Percentiles rank a stretch among this genome's conserved stretches.
Evolutionary conservation across 2,888 invertebrate species (phyloP).

Genomic region (Aphidoletes aphidimyza): DNA sequence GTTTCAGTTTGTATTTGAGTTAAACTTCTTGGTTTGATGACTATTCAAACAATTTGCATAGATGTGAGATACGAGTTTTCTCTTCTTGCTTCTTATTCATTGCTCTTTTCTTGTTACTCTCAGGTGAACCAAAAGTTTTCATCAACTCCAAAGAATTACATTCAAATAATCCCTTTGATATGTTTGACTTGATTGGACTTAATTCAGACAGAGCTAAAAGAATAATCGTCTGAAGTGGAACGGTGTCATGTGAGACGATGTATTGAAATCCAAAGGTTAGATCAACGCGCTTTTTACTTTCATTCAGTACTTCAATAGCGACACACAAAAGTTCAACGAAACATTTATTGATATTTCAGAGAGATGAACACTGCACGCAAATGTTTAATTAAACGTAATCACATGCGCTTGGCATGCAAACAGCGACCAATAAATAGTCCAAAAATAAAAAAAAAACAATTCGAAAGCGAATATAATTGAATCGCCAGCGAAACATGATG

Average conservation of each 20-base stretch:
- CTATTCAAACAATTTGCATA: background rate
- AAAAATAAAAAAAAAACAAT: background rate
- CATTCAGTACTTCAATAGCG: background rate
- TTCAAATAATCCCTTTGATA: background rate
- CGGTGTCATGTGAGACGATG: background rate
- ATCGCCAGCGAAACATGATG: background rate
- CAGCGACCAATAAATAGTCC: background rate
- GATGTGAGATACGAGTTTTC: too few species aligned
- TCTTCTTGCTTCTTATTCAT: too few species aligned
- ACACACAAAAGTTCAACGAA: slow-evolving; percentile 11
- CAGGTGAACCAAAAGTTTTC: background rate
- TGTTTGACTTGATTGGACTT: slow-evolving; percentile 3
- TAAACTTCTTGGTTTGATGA: background rate
- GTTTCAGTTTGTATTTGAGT: background rate
- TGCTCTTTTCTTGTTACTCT: background rate
- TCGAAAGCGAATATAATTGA: background rate
- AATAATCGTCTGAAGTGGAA: too few species aligned
- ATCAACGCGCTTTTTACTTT: background rate
- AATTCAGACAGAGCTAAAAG: too few species aligned
- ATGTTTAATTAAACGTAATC: background rate
- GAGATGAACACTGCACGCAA: background rate
- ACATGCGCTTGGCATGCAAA: background rate
- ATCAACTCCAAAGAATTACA: background rate
- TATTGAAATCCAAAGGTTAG: background rate
- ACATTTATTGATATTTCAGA: slow-evolving; percentile 1